Base-by-base conservation (phyloP, 2,797 vertebrate species). In the Spinus pinus region DNA sequence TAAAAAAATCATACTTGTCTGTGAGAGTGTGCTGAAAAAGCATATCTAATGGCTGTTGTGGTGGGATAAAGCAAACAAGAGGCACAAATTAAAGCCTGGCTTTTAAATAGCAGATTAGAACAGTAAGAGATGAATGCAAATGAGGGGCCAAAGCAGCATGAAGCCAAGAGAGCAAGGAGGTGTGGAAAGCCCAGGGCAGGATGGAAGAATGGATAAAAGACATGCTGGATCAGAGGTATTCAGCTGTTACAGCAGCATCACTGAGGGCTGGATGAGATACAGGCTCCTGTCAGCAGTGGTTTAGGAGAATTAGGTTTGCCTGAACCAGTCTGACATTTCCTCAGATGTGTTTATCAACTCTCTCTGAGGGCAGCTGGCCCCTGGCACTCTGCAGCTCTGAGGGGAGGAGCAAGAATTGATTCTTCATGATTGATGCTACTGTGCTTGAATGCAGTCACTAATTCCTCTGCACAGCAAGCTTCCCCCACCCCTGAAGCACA, bases 81-180 rank as follows among this genome's bases (percentile, higher is more conserved):
- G 42, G 53, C 56, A 82, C 23, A 86, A 92, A 88, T 80, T 84
- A 65, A 92, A 94, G 80, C 61, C 37, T 10, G 0, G 27, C 54
- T 92, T 94, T 90, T 46, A 93, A 75, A 95, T 88, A 90, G 82
- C 61, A 95, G 64, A 88, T 95, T 87, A 93, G 39, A 94, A 74
- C 16, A 35, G 58, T 81, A 74, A 79, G 75, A 93, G 79, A 92
- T 20, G 69, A 92, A 94, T 66, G 80, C 79, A 95, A 95, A 93
- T 53, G 70, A 94, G 86, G 66, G 62, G 87, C 72, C 4, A 2
- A 90, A 93, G 47, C 74, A 84, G 81, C 75, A 81, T 10, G 57
- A 90, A 94, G n/a, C 35, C 69, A 83, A 85, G 81, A 84, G 49
- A 62, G 61, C 25, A 83, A 89, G 57, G 69, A 85, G 86, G 66